Evolutionary conservation across 2,888 invertebrate genomes (phyloP), one percentile per base, ranked within the genome.

Genomic region (Seira ritae): DNA sequence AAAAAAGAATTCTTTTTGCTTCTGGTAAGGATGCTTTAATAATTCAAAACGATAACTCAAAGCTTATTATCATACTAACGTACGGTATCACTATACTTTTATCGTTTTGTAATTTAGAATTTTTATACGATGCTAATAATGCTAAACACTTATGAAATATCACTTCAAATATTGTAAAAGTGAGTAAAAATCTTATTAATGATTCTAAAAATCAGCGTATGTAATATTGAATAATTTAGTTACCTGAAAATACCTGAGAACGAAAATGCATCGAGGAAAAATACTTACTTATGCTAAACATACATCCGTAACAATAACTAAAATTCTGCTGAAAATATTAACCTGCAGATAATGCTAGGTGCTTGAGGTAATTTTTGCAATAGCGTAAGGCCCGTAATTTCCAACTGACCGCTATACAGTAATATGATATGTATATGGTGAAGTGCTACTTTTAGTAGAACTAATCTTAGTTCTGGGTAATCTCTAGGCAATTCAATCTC

Each of bases 191-290:
- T 42, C 42, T 8, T 8, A 42, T 6, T 12, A 8, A 42, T 42
- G 42, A 8, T 8, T 8, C 42, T 42, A 42, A n/a, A 72, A 23
- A 72, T 37, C 19, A 8, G 22, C n/a, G 2, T 42, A 66, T 6
- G 55, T 8, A 62, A 50, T 31, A 69, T 37, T 69, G 8, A 1
- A 22, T 37, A 69, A 42, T 68, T 82, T 83, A 78, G 83, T 65
- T 83, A 83, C 83, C 83, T 83, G 83, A 83, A 31, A 65, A 78
- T 83, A 83, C 83, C 83, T 83, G 83, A 83, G 15, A 17, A 31
- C 23, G 19, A 72, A 65, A 73, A 62, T 22, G 50, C 23, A 62
- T 67, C 37, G 65, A 42, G 12, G 37, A 76, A 76, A 77, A 82
- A 77, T 69, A 82, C 70, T 46, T n/a, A 4, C n/a, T 10, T 4